Evolutionary conservation across 2,113 vertebrate genomes (phyloP), one percentile per base, ranked within the genome.

Genomic region (Cebus imitator): DNA sequence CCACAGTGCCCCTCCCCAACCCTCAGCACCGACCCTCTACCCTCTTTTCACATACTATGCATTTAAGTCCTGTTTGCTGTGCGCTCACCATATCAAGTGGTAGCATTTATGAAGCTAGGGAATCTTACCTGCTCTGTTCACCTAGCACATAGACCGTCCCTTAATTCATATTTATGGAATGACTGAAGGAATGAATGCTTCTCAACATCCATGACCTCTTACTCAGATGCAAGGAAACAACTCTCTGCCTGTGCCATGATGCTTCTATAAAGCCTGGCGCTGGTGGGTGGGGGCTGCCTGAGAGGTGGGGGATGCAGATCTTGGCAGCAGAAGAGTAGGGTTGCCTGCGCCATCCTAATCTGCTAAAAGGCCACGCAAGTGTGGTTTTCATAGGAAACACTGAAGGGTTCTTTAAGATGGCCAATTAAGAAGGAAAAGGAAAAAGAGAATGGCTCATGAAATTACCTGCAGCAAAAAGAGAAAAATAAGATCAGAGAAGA

Each of bases 171-270:
- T 20, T 16, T 8, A 40, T n/a, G 32, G 66, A 16, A 21, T 23
- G 17, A 50, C 0, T 12, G 55, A 76, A 66, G 66, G 57, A 61
- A 40, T 20, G 6, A 70, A 13, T 4, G 9, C 23, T 45, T 95
- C 45, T 81, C 78, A 55, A 1, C 1, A 23, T 23, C 72, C 64
- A 8, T 0, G 3, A 48, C 40, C 5, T 82, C 52, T 80, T 35
- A 52, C 45, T 79, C 23, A 17, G n/a, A 75, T 13, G 37, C 9
- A 13, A 48, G 68, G 61, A 16, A 75, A 14, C 5, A 55, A 10
- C 0, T 17, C n/a, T 87, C 75, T 21, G 11, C 43, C 18, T 0
- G 8, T 9, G 1, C 14, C 17, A 0, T 6, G 37, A 45, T 1
- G 18, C 12, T 30, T 7, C 25, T 12, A 16, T 13, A 8, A 61